A percentile compares a stretch with the other conserved stretches of the same genome.
Conservation (phyloP, 2,888 invertebrate species). For the Periphyllus acericola region DNA sequence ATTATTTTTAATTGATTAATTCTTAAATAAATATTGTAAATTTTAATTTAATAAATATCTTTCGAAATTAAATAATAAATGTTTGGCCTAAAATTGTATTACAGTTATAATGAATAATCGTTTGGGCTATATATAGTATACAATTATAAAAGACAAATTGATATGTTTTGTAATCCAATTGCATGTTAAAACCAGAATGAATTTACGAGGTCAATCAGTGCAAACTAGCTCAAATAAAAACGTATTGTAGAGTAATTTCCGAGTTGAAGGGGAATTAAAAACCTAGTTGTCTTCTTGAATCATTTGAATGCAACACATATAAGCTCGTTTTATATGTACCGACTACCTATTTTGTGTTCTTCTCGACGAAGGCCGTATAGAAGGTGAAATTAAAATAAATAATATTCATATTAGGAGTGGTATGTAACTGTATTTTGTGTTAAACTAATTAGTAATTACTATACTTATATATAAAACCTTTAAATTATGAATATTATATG, state of each 20-base stretch:
- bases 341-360: not conserved
- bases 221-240: slow-evolving; percentile 28
- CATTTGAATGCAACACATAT: slow-evolving; percentile 14
- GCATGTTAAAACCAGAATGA: slow-evolving; percentile 18
- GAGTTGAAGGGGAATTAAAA: slow-evolving; percentile 9
- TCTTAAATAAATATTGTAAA: too few relatives aligned
- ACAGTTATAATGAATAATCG: not conserved
- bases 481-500: too few relatives aligned
- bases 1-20: too few relatives aligned
- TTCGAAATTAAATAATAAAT: too few relatives aligned
- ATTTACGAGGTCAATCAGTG: slow-evolving; percentile 41
- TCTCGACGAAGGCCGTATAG: slow-evolving; percentile 1
- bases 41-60: too few relatives aligned
- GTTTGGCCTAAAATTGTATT: not conserved
- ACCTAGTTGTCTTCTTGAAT: slow-evolving; percentile 12
- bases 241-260: slow-evolving; percentile 37
- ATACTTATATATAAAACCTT: too few relatives aligned
- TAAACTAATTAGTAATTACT: too few relatives aligned
- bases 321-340: slow-evolving; percentile 25
- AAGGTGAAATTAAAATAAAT: slow-evolving; percentile 26
- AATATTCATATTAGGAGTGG: not conserved
- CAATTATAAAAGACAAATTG: slow-evolving; percentile 14
- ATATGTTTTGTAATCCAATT: slow-evolving; percentile 27
- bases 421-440: not conserved
- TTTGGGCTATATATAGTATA: not conserved